Evolutionary conservation across 2,888 invertebrate species (phyloP).

Genomic region (Tetanocera ferruginea): DNA sequence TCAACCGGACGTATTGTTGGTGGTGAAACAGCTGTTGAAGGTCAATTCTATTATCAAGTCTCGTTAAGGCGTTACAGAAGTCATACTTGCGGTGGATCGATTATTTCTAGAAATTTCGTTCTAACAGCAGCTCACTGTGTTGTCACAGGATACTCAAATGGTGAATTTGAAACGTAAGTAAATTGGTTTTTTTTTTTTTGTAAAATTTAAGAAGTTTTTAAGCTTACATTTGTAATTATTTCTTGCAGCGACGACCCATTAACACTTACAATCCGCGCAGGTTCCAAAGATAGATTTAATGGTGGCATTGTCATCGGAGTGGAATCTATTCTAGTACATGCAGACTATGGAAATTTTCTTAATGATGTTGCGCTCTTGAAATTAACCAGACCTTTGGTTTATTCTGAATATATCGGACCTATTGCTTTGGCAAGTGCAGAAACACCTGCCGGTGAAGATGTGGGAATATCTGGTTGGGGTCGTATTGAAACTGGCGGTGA

Average conservation of each 20-base stretch:
- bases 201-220: background rate
- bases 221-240: background rate
- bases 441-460: slow-evolving; percentile 43
- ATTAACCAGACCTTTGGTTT: slow-evolving; percentile 48
- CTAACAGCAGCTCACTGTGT: slow-evolving; percentile 59
- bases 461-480: slow-evolving; percentile 59
- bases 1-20: slow-evolving; percentile 59
- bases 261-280: slow-evolving; percentile 58
- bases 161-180: slow-evolving; percentile 39
- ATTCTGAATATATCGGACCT: slow-evolving; percentile 47
- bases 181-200: background rate
- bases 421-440: slow-evolving; percentile 50
- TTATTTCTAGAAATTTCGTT: slow-evolving; percentile 50
- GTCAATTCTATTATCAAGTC: slow-evolving; percentile 65
- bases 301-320: slow-evolving; percentile 57
- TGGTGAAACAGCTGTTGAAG: slow-evolving; percentile 58
- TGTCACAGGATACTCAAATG: slow-evolving; percentile 40
- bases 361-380: slow-evolving; percentile 55
- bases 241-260: slow-evolving; percentile 47
- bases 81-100: slow-evolving; percentile 59
- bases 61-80: slow-evolving; percentile 55
- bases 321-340: slow-evolving; percentile 50
- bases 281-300: slow-evolving; percentile 53
- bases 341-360: slow-evolving; percentile 50
- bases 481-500: slow-evolving; percentile 49